Evolutionary conservation across 2,797 vertebrate species (phyloP), one percentile per base, ranked within the genome.

Genomic region (Spea hammondii): DNA sequence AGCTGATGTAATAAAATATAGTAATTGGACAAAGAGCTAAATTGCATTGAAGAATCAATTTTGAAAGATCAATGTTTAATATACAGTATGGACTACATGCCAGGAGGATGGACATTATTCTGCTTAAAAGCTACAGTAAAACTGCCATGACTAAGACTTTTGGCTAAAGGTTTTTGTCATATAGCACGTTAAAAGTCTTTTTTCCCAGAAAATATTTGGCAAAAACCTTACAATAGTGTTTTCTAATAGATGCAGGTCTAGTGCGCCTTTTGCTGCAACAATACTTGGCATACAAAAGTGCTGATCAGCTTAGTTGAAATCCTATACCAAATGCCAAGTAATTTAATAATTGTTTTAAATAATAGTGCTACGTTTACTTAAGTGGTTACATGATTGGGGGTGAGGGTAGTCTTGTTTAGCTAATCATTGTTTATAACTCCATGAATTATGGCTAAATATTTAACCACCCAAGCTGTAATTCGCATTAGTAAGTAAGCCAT

Each of bases 41-140:
- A 74, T 79, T 75, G 75, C 57, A 46, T 51, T 65, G 8, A 45
- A 70, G 59, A 79, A 79, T 79, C 71, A 72, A 79, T 74, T 79
- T 57, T 49, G 53, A 32, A 14, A 48, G 66, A 79, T 79, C 78
- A 79, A 74, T 79, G 65, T 70, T 60, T 79, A 75, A 79, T 79
- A 79, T 79, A 79, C 66, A 79, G 72, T 75, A 74, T 75, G 66
- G 66, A 55, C 62, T 9, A 55, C 57, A 65, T 45, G 78, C 78
- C 78, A 75, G n/a, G 55, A 13, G 55, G 70, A 70, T 55, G 55
- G 59, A 75, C 59, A 70, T 75, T 68, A 75, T 76, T 80, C 73
- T 46, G 65, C 68, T 80, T 81, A 76, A 76, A 81, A 81, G 74
- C 74, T 72, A 76, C 57, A 72, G 79, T 80, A 80, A 80, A 80